Base-by-base conservation (phyloP, 2,797 vertebrate genomes). In the Enteromius thamalakanensis region DNA sequence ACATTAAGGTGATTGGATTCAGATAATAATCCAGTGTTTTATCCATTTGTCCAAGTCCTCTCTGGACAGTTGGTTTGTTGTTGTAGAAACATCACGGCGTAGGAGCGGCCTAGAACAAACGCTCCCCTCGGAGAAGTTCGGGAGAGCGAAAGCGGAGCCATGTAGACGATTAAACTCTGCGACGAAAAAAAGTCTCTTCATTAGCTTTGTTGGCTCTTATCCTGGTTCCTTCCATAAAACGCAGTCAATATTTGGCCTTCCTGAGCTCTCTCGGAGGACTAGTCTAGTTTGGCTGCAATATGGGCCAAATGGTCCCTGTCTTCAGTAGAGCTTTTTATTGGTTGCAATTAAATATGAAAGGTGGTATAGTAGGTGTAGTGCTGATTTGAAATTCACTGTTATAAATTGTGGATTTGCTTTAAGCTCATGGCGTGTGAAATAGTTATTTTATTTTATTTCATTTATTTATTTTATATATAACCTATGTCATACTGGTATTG, bases 211-310 rank as follows among this genome's bases (percentile, higher is more conserved):
- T 40, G 55, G 79, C 71, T 68, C 49, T 78, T 37, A 60, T 70
- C 79, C 76, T 77, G 76, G 17, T 77, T 77, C 26, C 64, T 75
- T 81, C 67, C 64, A 69, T 65, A 72, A 80, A 80, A 70, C 19
- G 23, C 67, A 76, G 79, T 86, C 77, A 81, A 78, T 84, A 82
- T 76, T 75, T 84, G 65, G 49, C 71, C 71, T 67, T 76, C 58
- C 67, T 80, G 58, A 76, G 62, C 47, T 65, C 76, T 71, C 83
- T 85, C 60, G 7, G 49, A 80, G 79, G 82, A 77, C 47, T 23
- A 64, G 71, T 79, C 53, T 55, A 65, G 60, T 82, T 60, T 84
- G 82, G 75, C 53, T 70, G 47, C 53, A 75, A 72, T 78, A 71
- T 68, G 71, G 78, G 60, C 71, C 72, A 69, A 82, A 68, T 76